A percentile compares a stretch with the other conserved stretches of the same genome.
Conservation (phyloP, 30 jellyfish, hydroid and myxozoan species). For the Sanderia malayensis region DNA sequence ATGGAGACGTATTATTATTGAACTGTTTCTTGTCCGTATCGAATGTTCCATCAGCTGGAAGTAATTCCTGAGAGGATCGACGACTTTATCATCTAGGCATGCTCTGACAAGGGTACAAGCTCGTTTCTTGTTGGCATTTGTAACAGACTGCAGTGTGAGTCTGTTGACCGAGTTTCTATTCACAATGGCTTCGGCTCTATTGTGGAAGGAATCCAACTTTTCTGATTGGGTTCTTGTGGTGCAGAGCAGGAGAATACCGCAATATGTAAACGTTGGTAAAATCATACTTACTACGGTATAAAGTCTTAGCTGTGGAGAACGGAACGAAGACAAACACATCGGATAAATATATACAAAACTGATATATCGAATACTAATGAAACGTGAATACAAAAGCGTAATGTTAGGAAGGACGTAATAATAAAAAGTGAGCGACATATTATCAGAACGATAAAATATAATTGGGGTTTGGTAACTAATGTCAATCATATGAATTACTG, state of each 20-base stretch:
- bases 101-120: constrained; percentile 14
- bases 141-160: constrained; percentile 18
- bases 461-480: no score
- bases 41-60: constrained; percentile 28
- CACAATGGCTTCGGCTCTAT: constrained; percentile 23
- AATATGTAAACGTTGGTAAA: constrained; percentile 47
- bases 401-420: no score
- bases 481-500: no score
- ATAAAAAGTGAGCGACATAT: no score
- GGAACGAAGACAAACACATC: no score
- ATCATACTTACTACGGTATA: constrained; percentile 35
- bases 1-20: constrained; percentile 5
- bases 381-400: no score
- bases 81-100: not conserved
- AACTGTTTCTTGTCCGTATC: constrained; percentile 25
- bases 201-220: not conserved
- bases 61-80: not conserved
- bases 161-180: constrained; percentile 34
- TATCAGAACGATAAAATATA: no score
- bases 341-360: no score
- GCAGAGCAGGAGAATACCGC: constrained; percentile 50
- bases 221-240: constrained; percentile 39
- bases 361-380: no score
- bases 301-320: no score
- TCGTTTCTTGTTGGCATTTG: constrained; percentile 33